phyloP scores from a whole-genome alignment of 2,888 invertebrate species.

The Busseola fusca region DNA sequence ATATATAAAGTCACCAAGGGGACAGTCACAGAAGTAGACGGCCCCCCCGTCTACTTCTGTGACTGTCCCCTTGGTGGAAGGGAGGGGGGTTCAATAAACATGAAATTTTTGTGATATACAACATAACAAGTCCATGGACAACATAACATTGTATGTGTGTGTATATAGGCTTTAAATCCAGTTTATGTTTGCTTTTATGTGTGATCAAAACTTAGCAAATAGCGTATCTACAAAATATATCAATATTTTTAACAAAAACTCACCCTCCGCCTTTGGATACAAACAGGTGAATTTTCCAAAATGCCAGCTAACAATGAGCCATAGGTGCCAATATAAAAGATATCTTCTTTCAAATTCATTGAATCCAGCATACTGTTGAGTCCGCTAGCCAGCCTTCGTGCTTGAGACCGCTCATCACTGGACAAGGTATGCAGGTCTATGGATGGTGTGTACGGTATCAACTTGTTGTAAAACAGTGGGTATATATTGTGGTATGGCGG shows the following conservation, averaged over 20 bases:
- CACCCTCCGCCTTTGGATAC: slow-evolving; percentile 88
- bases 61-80: too few species aligned
- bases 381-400: slow-evolving; percentile 84
- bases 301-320: slow-evolving; percentile 90
- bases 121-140: too few species aligned
- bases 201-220: not conserved
- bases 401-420: slow-evolving; percentile 78
- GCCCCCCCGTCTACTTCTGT: too few species aligned
- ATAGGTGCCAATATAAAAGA: slow-evolving; percentile 90
- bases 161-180: not conserved
- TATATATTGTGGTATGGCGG: slow-evolving; percentile 90
- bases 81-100: too few species aligned
- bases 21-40: too few species aligned
- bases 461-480: slow-evolving; percentile 84
- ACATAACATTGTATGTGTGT: not conserved
- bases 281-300: slow-evolving; percentile 88
- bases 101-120: too few species aligned
- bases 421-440: slow-evolving; percentile 80
- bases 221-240: not conserved
- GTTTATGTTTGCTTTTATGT: not conserved
- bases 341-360: slow-evolving; percentile 90
- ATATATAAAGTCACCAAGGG: too few species aligned
- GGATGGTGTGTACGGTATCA: slow-evolving; percentile 73
- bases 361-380: slow-evolving; percentile 88
- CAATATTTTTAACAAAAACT: not conserved